Base-by-base conservation (phyloP, 2,888 invertebrate species). In the Tetragonisca angustula region DNA sequence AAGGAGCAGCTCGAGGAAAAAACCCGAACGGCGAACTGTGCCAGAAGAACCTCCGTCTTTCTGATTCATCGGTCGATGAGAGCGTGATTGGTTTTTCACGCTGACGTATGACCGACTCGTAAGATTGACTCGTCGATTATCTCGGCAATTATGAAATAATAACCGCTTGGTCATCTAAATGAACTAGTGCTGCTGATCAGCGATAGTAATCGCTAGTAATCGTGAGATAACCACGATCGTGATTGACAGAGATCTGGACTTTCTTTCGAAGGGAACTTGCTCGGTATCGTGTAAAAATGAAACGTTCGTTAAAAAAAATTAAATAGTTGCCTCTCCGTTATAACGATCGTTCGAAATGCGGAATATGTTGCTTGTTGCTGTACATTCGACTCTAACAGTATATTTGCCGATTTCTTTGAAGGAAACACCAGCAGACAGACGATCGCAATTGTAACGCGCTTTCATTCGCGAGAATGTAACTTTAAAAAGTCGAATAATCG, bases 191-290 rank as follows among this genome's bases (percentile, higher is more conserved):
- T 36, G 27, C 19, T 27, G 13, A 76, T 32, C 4, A 32, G 32
- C 27, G 67, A 70, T 68, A 59, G 32, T 75, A 79, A 80, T 54
- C 72, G 52, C 50, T 36, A 61, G 61, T 71, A 82, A 79, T 79
- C 62, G 24, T 36, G 68, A 50, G 70, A 73, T 32, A 71, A 69
- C 83, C 86, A 59, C 86, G 84, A 76, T 86, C 83, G 67, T 81
- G 49, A 79, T 88, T 71, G 49, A 61, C 32, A 36, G 32, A 65
- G 6, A 36, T 36, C 43, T 43, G 43, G 43, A 0, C 9, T 9
- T 64, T 27, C 9, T 9, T 64, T 27, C 64, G 61, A 74, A 43
- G 65, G 52, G 50, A 49, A 67, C 61, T 36, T 5, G 0, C 36
- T 9, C 36, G 36, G 6, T 5, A 0, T 36, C 43, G 43, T 11